Conservation (phyloP, 2,797 vertebrate genomes). For the Chlorospingus semifuscus region DNA sequence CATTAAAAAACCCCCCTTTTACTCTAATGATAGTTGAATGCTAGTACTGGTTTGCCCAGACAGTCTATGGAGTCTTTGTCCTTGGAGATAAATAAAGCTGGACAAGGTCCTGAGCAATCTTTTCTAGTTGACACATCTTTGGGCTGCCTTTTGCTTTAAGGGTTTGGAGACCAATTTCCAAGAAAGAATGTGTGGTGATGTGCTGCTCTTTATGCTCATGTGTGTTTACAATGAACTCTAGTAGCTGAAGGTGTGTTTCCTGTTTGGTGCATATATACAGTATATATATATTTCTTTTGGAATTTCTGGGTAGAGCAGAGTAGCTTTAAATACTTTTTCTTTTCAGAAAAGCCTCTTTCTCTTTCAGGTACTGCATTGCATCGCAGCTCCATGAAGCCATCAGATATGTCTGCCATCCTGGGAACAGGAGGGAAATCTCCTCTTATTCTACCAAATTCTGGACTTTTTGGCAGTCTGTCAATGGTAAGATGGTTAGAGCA, state of each 20-base stretch:
- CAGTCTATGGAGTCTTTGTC: neutral
- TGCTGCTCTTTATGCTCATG: neutral
- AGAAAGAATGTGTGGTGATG: neutral
- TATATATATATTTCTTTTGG: too few relatives aligned
- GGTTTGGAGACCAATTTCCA: neutral
- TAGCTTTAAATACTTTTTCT: neutral
- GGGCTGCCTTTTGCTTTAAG: neutral
- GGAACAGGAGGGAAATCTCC: slow-evolving; percentile 81
- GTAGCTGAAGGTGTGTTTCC: neutral
- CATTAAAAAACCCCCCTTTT: neutral
- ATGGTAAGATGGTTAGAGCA: slow-evolving; percentile 70
- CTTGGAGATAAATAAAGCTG: neutral
- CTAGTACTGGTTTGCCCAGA: neutral
- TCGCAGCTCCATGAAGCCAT: slow-evolving; percentile 72
- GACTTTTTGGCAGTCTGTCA: slow-evolving; percentile 73
- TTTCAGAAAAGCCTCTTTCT: neutral
- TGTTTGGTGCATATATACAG: neutral
- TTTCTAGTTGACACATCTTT: neutral
- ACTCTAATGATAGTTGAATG: neutral
- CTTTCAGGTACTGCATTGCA: slow-evolving; percentile 71
- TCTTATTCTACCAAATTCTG: slow-evolving; percentile 79
- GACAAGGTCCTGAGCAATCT: neutral
- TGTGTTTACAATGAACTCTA: neutral
- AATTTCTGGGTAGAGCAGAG: neutral
- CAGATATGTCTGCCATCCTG: slow-evolving; percentile 85